phyloP scores from a whole-genome alignment of 2,888 invertebrate species.

The Nasonovia ribisnigri region DNA sequence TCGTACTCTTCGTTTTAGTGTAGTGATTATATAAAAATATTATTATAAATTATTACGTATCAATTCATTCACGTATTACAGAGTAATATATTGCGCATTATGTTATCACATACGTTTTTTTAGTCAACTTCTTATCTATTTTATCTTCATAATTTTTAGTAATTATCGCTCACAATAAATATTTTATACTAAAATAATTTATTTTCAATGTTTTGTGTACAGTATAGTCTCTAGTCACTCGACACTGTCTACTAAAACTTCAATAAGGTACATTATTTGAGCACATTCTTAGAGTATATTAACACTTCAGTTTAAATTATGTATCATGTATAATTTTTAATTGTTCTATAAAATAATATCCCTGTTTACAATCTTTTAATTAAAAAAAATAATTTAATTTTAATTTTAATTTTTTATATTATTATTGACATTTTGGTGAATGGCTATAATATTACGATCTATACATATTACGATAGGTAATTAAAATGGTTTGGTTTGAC shows the following conservation, averaged over 20 bases:
- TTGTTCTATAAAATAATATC: neutral
- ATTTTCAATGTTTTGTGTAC: neutral
- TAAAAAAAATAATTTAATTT: neutral
- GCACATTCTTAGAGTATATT: neutral
- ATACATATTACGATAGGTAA: neutral
- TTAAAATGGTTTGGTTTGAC: neutral
- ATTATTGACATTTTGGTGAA: neutral
- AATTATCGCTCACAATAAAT: neutral
- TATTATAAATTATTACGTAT: neutral
- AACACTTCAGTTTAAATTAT: neutral
- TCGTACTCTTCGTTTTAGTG: neutral
- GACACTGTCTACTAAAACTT: neutral
- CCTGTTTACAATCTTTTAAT: neutral
- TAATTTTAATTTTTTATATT: neutral
- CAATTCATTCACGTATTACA: neutral
- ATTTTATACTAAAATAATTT: neutral
- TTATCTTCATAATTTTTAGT: neutral
- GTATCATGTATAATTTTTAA: neutral
- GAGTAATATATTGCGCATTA: neutral
- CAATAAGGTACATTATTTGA: neutral
- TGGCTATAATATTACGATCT: neutral
- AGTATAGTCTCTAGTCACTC: neutral
- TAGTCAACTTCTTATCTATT: neutral
- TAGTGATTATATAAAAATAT: neutral
- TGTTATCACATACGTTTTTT: neutral